Conservation (phyloP, 2,888 invertebrate species). For the Drosophila lutescens region DNA sequence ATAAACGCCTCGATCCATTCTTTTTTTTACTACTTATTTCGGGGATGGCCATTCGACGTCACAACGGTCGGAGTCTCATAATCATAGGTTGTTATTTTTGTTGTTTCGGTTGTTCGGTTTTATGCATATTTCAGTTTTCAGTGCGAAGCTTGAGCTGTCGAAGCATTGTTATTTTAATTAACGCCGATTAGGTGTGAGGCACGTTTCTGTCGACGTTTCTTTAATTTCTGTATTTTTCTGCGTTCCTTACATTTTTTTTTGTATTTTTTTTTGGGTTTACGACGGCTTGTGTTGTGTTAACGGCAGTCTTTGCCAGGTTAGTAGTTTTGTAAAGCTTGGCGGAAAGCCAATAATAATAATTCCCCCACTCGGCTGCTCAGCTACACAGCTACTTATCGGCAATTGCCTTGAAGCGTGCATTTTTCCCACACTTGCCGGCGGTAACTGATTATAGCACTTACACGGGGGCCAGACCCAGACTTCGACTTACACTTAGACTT, state of each 20-base stretch:
- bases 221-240: constrained; percentile 36
- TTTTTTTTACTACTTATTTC: constrained; percentile 20
- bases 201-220: constrained; percentile 49
- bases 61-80: constrained; percentile 14
- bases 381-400: constrained; percentile 61
- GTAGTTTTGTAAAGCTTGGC: constrained; percentile 31
- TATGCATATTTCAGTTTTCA: constrained; percentile 32
- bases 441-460: constrained; percentile 57
- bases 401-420: constrained; percentile 66
- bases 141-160: constrained; percentile 24
- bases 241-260: constrained; percentile 10
- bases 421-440: constrained; percentile 56
- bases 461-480: constrained; percentile 32
- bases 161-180: constrained; percentile 54
- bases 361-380: constrained; percentile 33
- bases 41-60: constrained; percentile 28
- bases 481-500: neutral
- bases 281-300: constrained; percentile 17
- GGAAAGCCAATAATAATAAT: constrained; percentile 42
- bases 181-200: constrained; percentile 51
- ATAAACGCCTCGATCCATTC: neutral
- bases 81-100: constrained; percentile 3
- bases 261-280: constrained; percentile 9
- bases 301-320: constrained; percentile 7
- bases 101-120: constrained; percentile 1